These are phyloP conservation scores for Ormyrus rosae DNA, from an alignment of 2,888 invertebrate genomes.

Conservation along the genomic window DNA sequence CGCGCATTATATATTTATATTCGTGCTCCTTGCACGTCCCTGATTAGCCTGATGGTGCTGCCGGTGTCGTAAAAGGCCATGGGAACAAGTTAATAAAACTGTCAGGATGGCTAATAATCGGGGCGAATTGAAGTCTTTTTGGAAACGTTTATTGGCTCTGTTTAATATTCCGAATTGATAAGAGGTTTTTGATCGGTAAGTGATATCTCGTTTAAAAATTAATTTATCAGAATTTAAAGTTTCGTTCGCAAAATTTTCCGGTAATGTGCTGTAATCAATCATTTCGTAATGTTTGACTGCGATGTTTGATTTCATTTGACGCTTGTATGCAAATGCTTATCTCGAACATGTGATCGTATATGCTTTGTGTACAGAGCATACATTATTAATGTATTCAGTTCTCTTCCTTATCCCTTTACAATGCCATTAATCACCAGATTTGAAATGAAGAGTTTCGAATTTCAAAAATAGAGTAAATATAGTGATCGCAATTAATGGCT, in stretches of 20 bases:
- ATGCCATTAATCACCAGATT: conserved; percentile 56
- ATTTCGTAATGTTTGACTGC: conserved; percentile 62
- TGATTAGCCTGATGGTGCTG: conserved; percentile 68
- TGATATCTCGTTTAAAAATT: no score
- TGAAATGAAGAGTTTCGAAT: background rate
- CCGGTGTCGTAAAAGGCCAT: conserved; percentile 71
- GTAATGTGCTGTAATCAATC: conserved; percentile 67
- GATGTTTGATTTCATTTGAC: conserved; percentile 70
- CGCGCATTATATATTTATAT: conserved; percentile 52
- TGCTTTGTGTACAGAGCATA: conserved; percentile 45
- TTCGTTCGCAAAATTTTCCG: background rate
- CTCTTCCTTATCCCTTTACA: conserved; percentile 66
- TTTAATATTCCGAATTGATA: no score
- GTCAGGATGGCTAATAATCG: conserved; percentile 57
- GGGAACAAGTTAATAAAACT: conserved; percentile 73
- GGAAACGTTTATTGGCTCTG: no score
- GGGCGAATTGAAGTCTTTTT: no score
- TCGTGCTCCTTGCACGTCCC: conserved; percentile 56
- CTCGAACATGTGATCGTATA: conserved; percentile 43
- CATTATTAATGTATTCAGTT: conserved; percentile 60
- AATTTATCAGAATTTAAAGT: no score
- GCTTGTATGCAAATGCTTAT: conserved; percentile 25
- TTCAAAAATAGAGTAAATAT: background rate
- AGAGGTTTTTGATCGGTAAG: no score
- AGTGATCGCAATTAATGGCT: no score